These are phyloP conservation scores for Chionomys nivalis DNA, from an alignment of 2,113 vertebrate species.

Conservation along the genomic window DNA sequence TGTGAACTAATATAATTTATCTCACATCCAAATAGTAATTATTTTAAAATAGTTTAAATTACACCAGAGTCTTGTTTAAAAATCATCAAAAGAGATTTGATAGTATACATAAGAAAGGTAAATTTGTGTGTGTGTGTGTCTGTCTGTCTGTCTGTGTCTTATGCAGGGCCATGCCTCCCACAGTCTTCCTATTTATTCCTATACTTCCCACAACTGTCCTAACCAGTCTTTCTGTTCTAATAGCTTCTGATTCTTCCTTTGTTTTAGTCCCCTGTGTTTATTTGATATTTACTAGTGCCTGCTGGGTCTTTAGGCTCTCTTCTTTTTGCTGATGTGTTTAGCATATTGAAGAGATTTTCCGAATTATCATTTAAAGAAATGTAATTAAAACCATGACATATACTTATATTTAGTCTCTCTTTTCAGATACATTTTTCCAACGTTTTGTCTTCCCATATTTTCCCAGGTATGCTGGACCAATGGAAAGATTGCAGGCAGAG, in stretches of 20 bases:
- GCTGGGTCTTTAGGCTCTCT: background rate
- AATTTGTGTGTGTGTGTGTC: background rate
- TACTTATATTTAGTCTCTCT: conserved; percentile 12
- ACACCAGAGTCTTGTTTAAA: background rate
- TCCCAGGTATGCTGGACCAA: conserved; percentile 95
- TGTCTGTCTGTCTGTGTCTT: background rate
- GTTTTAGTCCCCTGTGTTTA: background rate
- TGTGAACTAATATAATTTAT: background rate
- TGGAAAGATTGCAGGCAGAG: conserved; percentile 96
- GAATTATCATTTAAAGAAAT: conserved; percentile 8
- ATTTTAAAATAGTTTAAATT: conserved; percentile 1
- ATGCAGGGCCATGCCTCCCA: background rate
- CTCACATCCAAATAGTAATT: background rate
- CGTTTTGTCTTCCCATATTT: conserved; percentile 56
- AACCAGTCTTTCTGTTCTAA: background rate
- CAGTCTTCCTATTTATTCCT: background rate
- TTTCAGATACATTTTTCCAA: background rate
- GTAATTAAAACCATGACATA: background rate
- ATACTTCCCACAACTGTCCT: background rate
- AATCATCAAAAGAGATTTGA: background rate
- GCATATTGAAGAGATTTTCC: background rate
- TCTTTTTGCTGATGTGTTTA: conserved; percentile 35
- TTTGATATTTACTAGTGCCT: conserved; percentile 4
- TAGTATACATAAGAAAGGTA: background rate
- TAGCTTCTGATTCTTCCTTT: background rate